Evolutionary conservation across 1,140 invertebrate species (phyloP).

Genomic region (Augochlora pura): DNA sequence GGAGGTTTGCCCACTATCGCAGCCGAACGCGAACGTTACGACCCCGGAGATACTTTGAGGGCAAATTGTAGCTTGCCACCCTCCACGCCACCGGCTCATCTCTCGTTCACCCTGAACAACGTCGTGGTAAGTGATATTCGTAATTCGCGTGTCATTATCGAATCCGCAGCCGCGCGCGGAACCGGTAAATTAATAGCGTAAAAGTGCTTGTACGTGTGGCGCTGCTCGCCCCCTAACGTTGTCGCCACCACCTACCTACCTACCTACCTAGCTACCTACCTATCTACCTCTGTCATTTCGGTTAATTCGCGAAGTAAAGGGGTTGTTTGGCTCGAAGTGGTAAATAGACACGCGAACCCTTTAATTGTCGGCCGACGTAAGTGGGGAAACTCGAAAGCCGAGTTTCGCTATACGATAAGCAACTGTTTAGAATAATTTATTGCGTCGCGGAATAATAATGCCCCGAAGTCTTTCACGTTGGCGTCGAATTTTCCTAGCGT

Average conservation of each 20-base stretch:
- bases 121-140: constrained; percentile 83
- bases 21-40: constrained; percentile 86
- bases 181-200: constrained; percentile 31
- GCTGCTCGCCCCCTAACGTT: not conserved
- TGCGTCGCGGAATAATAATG: no score
- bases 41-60: constrained; percentile 86
- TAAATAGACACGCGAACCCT: not conserved
- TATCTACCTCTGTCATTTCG: not conserved
- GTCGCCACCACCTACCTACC: not conserved
- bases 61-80: constrained; percentile 89
- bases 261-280: no score
- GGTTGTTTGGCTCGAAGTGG: not conserved
- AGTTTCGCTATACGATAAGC: not conserved
- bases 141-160: constrained; percentile 49
- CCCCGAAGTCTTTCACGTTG: no score
- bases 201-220: not conserved
- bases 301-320: not conserved
- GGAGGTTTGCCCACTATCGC: constrained; percentile 71
- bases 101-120: constrained; percentile 88
- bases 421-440: not conserved
- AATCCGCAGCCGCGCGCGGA: constrained; percentile 28
- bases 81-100: constrained; percentile 84
- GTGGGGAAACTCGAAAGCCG: not conserved
- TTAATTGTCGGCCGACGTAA: not conserved
- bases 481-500: no score